These are phyloP conservation scores for Schizopygopsis malacanthus DNA, from an alignment of 2,797 vertebrate species.

Conservation along the genomic window DNA sequence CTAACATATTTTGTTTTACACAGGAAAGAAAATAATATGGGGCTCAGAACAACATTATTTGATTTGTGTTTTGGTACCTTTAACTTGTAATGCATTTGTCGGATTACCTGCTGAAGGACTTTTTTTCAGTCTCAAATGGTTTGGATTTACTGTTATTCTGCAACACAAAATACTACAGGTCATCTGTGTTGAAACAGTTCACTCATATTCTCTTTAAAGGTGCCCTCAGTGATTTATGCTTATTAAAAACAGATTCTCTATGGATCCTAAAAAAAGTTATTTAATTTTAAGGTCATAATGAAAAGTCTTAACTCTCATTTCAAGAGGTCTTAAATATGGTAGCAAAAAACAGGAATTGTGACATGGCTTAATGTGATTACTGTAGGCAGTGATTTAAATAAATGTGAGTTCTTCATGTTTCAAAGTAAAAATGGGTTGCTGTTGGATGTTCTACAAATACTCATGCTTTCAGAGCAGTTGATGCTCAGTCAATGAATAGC, in stretches of 20 bases:
- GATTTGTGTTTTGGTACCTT: not conserved
- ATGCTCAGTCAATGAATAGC: not conserved
- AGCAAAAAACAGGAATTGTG: not conserved
- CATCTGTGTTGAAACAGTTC: not conserved
- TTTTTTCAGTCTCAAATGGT: not conserved
- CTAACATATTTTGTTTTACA: not conserved
- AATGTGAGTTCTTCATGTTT: not conserved
- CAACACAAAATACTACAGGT: not conserved
- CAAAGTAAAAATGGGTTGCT: not conserved
- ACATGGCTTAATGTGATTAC: constrained; percentile 9
- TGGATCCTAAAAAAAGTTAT: not conserved
- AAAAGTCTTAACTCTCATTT: not conserved
- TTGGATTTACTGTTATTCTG: constrained; percentile 7
- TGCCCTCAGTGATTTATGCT: not conserved
- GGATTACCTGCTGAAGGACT: not conserved
- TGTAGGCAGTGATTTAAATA: not conserved
- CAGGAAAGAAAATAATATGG: not conserved
- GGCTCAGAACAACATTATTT: not conserved
- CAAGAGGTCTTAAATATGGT: not conserved
- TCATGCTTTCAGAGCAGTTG: not conserved
- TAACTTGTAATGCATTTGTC: not conserved
- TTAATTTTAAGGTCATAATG: not conserved
- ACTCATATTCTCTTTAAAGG: not conserved
- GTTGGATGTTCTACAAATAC: not conserved
- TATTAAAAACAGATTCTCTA: not conserved